Base-by-base conservation (phyloP, 2,797 vertebrate species). In the Apogon talboti region DNA sequence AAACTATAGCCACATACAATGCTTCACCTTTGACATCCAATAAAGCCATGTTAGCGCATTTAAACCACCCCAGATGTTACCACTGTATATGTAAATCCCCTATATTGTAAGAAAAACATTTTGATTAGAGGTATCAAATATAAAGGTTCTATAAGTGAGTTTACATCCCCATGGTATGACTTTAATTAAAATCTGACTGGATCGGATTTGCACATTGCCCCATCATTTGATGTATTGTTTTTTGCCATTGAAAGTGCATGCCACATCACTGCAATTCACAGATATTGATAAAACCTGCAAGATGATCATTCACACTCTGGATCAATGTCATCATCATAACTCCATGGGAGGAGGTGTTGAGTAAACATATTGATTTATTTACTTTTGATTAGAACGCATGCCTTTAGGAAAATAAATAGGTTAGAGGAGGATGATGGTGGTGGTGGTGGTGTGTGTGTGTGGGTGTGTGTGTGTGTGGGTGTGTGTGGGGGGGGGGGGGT, bases 241-340 rank as follows among this genome's bases (percentile, higher is more conserved):
- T 46, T 46, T 21, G 12, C 44, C 4, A 5, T 13, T 3, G 35
- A 50, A 6, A 10, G 11, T 24, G 37, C 24, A 2, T 11, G 12
- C 7, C 10, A 28, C 44, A 55, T 51, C 56, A 62, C 76, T 66
- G 56, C 69, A 48, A 15, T 37, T 24, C 56, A 41, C 45, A 40
- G 18, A 38, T 62, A 56, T 50, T 13, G 42, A 77, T 18, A 24
- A 44, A 33, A 33, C 0, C 35, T 13, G 40, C 49, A 28, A 16
- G 11, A 28, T 47, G 48, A 70, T 76, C 38, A 42, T 59, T 55
- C 46, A 59, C 18, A 18, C 11, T 11, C 37, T 0, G 28, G 60
- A 79, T 87, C 79, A 30, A 81, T 77, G 62, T 10, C 16, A 56
- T 63, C 77, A 56, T 67, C 75, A 45, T 49, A 46, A 70, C 37